Conservation (phyloP, 2,113 vertebrate genomes). For the Merops nubicus region DNA sequence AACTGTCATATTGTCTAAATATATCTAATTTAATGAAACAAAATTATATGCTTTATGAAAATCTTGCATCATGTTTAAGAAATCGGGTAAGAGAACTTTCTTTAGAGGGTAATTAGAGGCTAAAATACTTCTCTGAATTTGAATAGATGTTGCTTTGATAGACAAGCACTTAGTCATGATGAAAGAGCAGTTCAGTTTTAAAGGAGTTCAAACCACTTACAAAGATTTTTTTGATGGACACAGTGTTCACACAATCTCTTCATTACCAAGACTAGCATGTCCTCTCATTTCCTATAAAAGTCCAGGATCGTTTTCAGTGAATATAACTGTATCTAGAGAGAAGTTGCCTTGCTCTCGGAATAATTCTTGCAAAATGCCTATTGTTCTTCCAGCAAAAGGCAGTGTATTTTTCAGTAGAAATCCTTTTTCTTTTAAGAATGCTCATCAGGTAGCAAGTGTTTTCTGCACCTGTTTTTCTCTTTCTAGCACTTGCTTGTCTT, state of each 20-base stretch:
- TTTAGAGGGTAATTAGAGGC: constrained; percentile 44
- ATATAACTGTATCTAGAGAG: background rate
- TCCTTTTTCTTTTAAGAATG: background rate
- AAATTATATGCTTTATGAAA: constrained; percentile 42
- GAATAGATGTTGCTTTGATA: constrained; percentile 45
- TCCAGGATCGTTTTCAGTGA: background rate
- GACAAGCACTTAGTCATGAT: constrained; percentile 27
- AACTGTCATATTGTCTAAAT: constrained; percentile 52
- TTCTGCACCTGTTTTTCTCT: background rate
- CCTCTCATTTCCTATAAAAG: background rate
- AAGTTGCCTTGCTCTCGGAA: background rate
- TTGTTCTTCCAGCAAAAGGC: background rate
- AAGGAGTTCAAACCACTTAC: background rate
- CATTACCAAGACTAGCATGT: background rate
- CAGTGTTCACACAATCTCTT: background rate
- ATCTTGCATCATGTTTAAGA: constrained; percentile 23
- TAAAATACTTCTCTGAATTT: constrained; percentile 34
- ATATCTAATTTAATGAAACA: constrained; percentile 47
- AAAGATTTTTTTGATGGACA: background rate
- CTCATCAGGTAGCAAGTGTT: background rate
- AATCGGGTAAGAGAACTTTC: constrained; percentile 48
- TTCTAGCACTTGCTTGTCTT: background rate
- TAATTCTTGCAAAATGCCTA: background rate
- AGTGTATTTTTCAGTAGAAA: background rate
- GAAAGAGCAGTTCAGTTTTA: constrained; percentile 11